Conservation (phyloP, 2,888 invertebrate genomes). For the Caenorhabditis drosophilae region DNA sequence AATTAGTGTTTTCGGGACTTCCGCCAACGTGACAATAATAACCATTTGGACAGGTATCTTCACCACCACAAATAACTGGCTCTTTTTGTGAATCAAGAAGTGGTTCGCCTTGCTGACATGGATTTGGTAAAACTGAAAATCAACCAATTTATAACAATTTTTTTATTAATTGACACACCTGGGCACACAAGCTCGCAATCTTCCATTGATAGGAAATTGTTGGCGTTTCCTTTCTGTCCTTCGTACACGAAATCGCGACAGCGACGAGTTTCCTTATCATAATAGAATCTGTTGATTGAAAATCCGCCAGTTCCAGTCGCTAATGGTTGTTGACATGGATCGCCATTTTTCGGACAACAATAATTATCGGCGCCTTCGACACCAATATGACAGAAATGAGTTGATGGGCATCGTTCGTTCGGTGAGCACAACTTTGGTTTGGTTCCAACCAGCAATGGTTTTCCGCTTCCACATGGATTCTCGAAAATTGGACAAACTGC, state of each 20-base stretch:
- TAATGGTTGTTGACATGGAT: constrained; percentile 60
- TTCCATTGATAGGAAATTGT: constrained; percentile 63
- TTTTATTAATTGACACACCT: constrained; percentile 34
- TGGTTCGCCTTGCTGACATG: constrained; percentile 65
- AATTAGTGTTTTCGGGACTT: constrained; percentile 66
- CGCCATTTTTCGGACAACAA: constrained; percentile 67
- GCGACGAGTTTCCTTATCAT: constrained; percentile 55
- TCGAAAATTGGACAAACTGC: constrained; percentile 62
- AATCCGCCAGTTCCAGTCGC: constrained; percentile 55
- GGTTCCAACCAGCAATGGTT: constrained; percentile 50
- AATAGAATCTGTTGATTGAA: constrained; percentile 59
- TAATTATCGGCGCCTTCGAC: constrained; percentile 56
- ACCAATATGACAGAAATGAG: constrained; percentile 68
- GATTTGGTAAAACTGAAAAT: constrained; percentile 59
- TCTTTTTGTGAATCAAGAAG: constrained; percentile 57
- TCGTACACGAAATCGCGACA: constrained; percentile 57
- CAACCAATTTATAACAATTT: too few relatives aligned
- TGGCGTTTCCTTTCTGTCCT: constrained; percentile 66
- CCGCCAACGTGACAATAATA: constrained; percentile 68
- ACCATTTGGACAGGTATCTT: constrained; percentile 57
- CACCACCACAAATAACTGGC: constrained; percentile 67
- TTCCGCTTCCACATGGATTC: constrained; percentile 62
- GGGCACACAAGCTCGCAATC: constrained; percentile 66
- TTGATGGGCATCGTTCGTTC: constrained; percentile 61
- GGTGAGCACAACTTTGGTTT: constrained; percentile 47